These are phyloP conservation scores for Formica selysi DNA, from an alignment of 1,140 invertebrate species.

Conservation along the genomic window DNA sequence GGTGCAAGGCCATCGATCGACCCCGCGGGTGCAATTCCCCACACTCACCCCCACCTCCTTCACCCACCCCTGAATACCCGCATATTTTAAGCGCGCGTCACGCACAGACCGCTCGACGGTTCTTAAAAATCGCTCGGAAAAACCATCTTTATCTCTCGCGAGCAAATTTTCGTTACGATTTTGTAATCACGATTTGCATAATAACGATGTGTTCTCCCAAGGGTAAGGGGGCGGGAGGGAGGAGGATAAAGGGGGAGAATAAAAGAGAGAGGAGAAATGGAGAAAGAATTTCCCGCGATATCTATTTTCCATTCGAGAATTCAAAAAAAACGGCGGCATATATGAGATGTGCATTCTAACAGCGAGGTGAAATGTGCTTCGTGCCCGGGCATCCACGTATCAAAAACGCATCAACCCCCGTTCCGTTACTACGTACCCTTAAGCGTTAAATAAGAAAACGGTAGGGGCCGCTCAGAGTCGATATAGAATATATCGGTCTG, in stretches of 20 bases:
- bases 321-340: slow-evolving; percentile 12
- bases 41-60: too few relatives aligned
- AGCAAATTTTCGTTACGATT: slow-evolving; percentile 30
- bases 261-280: not conserved
- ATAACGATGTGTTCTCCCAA: not conserved
- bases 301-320: slow-evolving; percentile 42
- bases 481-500: not conserved
- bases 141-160: not conserved
- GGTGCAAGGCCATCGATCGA: slow-evolving; percentile 56
- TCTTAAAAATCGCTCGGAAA: slow-evolving; percentile 25
- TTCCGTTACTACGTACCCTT: slow-evolving; percentile 5
- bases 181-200: slow-evolving; percentile 23
- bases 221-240: not conserved
- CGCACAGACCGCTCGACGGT: slow-evolving; percentile 5
- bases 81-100: slow-evolving; percentile 53
- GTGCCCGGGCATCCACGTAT: slow-evolving; percentile 18
- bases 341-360: slow-evolving; percentile 38
- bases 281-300: slow-evolving; percentile 7
- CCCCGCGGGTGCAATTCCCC: not conserved
- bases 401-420: slow-evolving; percentile 34
- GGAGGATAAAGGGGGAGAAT: too few relatives aligned
- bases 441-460: slow-evolving; percentile 51
- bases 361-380: slow-evolving; percentile 12
- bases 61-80: slow-evolving; percentile 8
- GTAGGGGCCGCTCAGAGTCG: not conserved